Base-by-base conservation (phyloP, 2,797 vertebrate species). In the Loris lydekkerianus region DNA sequence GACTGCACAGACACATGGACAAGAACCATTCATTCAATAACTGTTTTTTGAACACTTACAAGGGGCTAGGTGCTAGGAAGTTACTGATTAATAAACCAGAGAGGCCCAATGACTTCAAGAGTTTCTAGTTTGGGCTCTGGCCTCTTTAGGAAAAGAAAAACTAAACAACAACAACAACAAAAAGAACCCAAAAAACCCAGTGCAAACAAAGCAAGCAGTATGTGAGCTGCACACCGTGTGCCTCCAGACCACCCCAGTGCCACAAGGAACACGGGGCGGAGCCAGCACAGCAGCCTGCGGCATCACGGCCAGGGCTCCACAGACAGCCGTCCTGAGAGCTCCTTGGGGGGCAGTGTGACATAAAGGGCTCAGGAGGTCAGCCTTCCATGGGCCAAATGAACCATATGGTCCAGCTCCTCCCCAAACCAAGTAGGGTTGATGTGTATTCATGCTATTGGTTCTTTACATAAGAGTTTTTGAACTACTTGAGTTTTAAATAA, bases 401-500 rank as follows among this genome's bases (percentile, higher is more conserved):
- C 61, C 63, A 88, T 63, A 37, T 1, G 25, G 84, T 25, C n/a
- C 43, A 96, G n/a, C 3, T 27, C 6, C 5, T 18, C 34, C 31
- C 85, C 27, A 53, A 60, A 60, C 2, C 4, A 46, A 87, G 60
- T 8, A 65, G 70, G 9, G 2, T 43, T 83, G 20, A n/a, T 80
- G 91, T 96, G 76, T n/a, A 67, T 56, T 72, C 31, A 80, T 63
- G 43, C 7, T 61, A 34, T 27, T 86, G 37, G 31, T 85, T 95
- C 61, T 87, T 91, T 46, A 95, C 4, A 60, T 18, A 40, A 40
- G 31, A n/a, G 11, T 46, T 93, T 94, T 76, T 7, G 7, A 93
- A 78, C 34, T 15, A 89, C 4, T 34, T 81, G 37, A 92, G 72
- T 76, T 93, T 96, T 75, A 63, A 23, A 93, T 65, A 53, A 93